A percentile compares a stretch with the other conserved stretches of the same genome.
Evolutionary conservation across 2,113 vertebrate genomes (phyloP).

Genomic region (Catharus fuscescens): DNA sequence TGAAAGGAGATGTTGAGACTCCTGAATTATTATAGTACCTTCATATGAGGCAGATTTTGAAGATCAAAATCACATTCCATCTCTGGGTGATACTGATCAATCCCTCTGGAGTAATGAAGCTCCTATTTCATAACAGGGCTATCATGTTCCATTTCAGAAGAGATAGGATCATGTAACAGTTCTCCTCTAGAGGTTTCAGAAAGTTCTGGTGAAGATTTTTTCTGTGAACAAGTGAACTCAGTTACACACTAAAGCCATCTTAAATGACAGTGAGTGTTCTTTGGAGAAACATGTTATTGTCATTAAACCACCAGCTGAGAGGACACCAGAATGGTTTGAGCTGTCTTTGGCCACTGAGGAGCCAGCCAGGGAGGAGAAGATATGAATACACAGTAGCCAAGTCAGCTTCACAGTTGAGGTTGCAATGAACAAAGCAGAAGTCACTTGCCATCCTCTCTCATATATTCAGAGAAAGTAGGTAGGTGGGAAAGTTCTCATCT

Average conservation of each 20-base stretch:
- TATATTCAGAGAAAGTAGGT: conserved; percentile 43
- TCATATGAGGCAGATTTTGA: conserved; percentile 70
- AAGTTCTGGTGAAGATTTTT: conserved; percentile 74
- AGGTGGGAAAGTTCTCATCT: background rate
- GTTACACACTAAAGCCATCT: conserved; percentile 12
- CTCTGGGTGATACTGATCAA: background rate
- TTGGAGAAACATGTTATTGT: conserved; percentile 80
- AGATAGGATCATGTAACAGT: conserved; percentile 38
- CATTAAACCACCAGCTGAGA: conserved; percentile 80
- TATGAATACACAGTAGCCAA: conserved; percentile 63
- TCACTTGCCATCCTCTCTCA: conserved; percentile 35
- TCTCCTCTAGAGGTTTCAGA: conserved; percentile 76
- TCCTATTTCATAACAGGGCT: conserved; percentile 45
- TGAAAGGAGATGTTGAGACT: conserved; percentile 80
- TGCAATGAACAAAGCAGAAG: conserved; percentile 62
- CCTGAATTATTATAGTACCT: conserved; percentile 77
- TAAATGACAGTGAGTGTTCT: conserved; percentile 55
- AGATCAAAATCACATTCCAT: conserved; percentile 33
- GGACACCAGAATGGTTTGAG: conserved; percentile 80
- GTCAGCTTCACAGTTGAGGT: conserved; percentile 65
- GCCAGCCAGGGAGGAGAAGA: conserved; percentile 67
- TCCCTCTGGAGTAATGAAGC: conserved; percentile 77
- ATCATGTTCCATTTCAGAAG: conserved; percentile 75
- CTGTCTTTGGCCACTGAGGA: conserved; percentile 80
- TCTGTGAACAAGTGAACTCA: conserved; percentile 43